phyloP scores from a whole-genome alignment of 2,797 vertebrate species.

The Arnoldichthys spilopterus region DNA sequence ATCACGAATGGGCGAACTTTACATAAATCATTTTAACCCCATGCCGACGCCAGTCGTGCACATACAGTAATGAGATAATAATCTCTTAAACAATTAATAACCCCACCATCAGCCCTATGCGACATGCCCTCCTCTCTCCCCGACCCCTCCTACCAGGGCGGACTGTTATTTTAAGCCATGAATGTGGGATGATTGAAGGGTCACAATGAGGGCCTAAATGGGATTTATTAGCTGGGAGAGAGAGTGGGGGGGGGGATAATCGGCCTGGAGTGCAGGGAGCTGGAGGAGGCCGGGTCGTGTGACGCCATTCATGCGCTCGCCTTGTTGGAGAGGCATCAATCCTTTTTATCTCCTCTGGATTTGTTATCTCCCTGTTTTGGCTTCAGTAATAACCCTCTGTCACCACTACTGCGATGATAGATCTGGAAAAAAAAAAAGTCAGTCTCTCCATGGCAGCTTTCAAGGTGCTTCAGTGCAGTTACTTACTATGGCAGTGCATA shows the following conservation, averaged over 20 bases:
- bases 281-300: conserved; percentile 58
- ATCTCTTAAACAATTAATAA: conserved; percentile 82
- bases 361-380: conserved; percentile 69
- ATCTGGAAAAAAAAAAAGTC: conserved; percentile 60
- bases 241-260: conserved; percentile 53
- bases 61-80: conserved; percentile 81
- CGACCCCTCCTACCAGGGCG: conserved; percentile 58
- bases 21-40: conserved; percentile 77
- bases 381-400: conserved; percentile 73
- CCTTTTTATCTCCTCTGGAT: conserved; percentile 73
- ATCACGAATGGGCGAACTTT: conserved; percentile 76
- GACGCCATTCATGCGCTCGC: conserved; percentile 60
- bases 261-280: conserved; percentile 52
- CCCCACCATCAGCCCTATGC: conserved; percentile 61
- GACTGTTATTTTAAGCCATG: conserved; percentile 80
- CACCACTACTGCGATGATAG: conserved; percentile 69
- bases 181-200: conserved; percentile 74
- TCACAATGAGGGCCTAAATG: conserved; percentile 72
- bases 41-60: conserved; percentile 73
- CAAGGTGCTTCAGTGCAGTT: conserved; percentile 63
- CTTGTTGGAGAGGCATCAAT: conserved; percentile 69
- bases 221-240: conserved; percentile 76
- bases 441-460: conserved; percentile 57
- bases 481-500: conserved; percentile 56
- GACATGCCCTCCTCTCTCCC: conserved; percentile 57